Percentiles rank a stretch among this genome's conserved stretches.
phyloP scores from a whole-genome alignment of 1,140 invertebrate species.

The Penaeus indicus region DNA sequence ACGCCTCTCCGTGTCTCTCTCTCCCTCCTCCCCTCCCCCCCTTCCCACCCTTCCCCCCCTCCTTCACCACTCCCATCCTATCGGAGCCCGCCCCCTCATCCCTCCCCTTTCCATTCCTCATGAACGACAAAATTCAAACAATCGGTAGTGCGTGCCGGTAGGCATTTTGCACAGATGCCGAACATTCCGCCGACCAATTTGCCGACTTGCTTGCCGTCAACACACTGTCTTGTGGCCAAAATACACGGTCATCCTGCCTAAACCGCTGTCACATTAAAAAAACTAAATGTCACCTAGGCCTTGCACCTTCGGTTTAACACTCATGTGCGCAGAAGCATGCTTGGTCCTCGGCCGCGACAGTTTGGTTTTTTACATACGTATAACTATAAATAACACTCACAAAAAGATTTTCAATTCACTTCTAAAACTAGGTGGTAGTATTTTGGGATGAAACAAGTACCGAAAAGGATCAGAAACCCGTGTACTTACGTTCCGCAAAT shows the following conservation, averaged over 20 bases:
- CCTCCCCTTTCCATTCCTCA: conserved; percentile 49
- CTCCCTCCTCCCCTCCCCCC: background rate
- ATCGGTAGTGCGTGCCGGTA: conserved; percentile 61
- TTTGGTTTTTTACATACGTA: conserved; percentile 63
- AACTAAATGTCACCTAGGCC: conserved; percentile 61
- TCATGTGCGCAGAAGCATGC: conserved; percentile 59
- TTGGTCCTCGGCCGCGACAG: conserved; percentile 49
- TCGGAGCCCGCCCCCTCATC: conserved; percentile 2
- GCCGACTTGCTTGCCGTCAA: conserved; percentile 62
- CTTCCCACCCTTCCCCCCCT: background rate
- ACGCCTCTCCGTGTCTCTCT: background rate
- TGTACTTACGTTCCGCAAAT: conserved; percentile 64
- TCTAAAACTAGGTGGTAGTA: conserved; percentile 58
- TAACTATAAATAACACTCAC: conserved; percentile 64
- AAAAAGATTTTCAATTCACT: conserved; percentile 65
- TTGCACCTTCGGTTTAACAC: conserved; percentile 60
- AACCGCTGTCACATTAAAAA: conserved; percentile 64
- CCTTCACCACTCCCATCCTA: background rate
- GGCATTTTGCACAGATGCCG: conserved; percentile 61
- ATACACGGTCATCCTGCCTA: conserved; percentile 58
- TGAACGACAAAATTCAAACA: conserved; percentile 64
- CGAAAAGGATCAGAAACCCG: conserved; percentile 62
- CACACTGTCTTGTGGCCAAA: conserved; percentile 58
- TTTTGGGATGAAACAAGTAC: conserved; percentile 63
- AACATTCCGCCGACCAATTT: conserved; percentile 60